Evolutionary conservation across 2,113 vertebrate species (phyloP).

Genomic region (Gallinago undulata): DNA sequence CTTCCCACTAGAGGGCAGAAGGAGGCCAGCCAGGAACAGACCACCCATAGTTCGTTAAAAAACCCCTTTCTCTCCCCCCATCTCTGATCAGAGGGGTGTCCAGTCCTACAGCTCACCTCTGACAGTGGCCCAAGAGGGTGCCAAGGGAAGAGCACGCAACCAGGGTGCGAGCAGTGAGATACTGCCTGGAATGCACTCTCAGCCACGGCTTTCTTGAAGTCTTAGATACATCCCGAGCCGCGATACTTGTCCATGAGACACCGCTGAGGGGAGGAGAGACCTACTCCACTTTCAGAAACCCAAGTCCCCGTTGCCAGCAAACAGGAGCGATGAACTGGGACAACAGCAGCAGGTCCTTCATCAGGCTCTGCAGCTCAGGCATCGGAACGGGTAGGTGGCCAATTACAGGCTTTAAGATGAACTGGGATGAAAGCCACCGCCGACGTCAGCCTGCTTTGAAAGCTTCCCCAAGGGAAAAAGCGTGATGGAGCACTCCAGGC

Average conservation of each 20-base stretch:
- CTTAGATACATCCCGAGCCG: not conserved
- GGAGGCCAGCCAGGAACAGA: not conserved
- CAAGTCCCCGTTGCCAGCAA: not conserved
- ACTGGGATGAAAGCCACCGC: not conserved
- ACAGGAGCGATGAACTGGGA: not conserved
- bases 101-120: not conserved
- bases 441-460: not conserved
- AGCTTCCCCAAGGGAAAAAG: not conserved
- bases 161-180: accelerated
- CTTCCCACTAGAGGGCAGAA: not conserved
- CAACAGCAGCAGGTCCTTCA: not conserved
- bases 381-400: not conserved
- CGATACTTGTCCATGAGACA: not conserved
- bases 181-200: accelerated
- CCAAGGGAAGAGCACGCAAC: not conserved
- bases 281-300: not conserved
- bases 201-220: not conserved
- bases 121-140: not conserved
- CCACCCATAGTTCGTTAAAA: not conserved
- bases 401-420: not conserved
- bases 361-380: not conserved
- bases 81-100: not conserved
- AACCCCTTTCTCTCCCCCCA: not conserved
- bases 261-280: not conserved
- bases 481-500: not conserved